phyloP scores from a whole-genome alignment of 2,797 vertebrate species.

The Pangasius macronema region DNA sequence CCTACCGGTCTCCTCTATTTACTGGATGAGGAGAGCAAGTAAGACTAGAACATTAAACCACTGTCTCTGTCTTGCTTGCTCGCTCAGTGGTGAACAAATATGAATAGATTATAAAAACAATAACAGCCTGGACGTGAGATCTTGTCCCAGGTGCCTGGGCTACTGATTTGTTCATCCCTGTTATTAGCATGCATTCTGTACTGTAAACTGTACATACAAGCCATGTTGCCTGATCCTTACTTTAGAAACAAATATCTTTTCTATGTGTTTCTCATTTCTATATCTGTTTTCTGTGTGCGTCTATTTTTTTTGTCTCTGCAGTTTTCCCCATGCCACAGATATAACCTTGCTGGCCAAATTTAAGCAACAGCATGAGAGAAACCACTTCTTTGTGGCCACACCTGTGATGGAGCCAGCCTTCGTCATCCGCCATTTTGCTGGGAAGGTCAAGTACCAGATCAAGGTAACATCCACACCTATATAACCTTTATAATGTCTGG shows the following conservation, averaged over 20 bases:
- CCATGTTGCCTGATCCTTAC: neutral
- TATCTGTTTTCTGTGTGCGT: neutral
- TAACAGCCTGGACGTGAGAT: neutral
- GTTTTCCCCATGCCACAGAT: constrained; percentile 95
- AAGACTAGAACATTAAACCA: constrained; percentile 61
- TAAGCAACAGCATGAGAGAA: constrained; percentile 96
- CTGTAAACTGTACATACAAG: neutral
- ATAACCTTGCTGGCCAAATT: constrained; percentile 95
- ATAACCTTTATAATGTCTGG: neutral
- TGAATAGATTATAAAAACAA: neutral
- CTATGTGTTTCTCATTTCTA: neutral
- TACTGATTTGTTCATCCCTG: neutral
- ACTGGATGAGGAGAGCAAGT: constrained; percentile 99
- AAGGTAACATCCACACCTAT: constrained; percentile 75
- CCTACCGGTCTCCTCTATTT: constrained; percentile 95
- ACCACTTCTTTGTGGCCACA: constrained; percentile 92
- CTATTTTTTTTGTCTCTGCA: constrained; percentile 57
- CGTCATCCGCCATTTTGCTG: constrained; percentile 95
- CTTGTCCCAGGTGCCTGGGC: neutral
- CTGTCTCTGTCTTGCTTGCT: neutral
- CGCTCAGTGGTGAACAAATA: neutral
- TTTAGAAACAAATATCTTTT: neutral
- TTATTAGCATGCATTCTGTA: neutral
- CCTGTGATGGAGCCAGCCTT: constrained; percentile 96
- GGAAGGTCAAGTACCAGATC: constrained; percentile 96